Evolutionary conservation across 1,140 invertebrate species (phyloP), one percentile per base, ranked within the genome.

Genomic region (Lerema accius): DNA sequence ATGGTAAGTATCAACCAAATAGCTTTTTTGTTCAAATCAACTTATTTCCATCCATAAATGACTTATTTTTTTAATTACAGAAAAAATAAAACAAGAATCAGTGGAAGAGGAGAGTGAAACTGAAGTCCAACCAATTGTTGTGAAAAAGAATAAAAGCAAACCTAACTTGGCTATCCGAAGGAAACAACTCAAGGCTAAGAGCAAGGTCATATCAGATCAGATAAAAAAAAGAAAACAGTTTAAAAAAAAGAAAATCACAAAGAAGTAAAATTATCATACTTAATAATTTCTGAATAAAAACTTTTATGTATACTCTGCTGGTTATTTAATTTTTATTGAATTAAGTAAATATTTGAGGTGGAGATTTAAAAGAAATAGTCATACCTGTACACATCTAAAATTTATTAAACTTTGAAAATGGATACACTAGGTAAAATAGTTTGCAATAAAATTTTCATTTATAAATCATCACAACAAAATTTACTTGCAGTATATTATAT

Each of bases 161-260:
- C 84, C 86, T 4, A 84, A 90, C 15, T 82, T 81, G 69, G 78
- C 85, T 3, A 92, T 92, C 14, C 80, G 90, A 65, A 78, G 90
- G 13, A 91, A 92, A 69, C 90, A 92, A 62, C 79, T 92, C 0
- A 91, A 89, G 64, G 86, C 82, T 15, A 87, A 89, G 66, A 80
- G 81, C 62, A 92, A 87, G 58, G 71, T 77, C 14, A 85, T 86
- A 60, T 89, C 87, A 26, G 80, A 84, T 67, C 84, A 90, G 73
- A 90, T 90, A 13, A 90, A 90, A 28, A 91, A 90, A 55, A 85
- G 86, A 10, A 92, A 84, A 74, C 76, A 80, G 19, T 71, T 84
- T 26, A 84, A 84, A 53, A 87, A 79, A 67, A 86, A 83, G 50
- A 90, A 87, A 69, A 72, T 80, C 55, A 60, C 46, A 55, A 87